These are phyloP conservation scores for Phalanger gymnotis DNA, from an alignment of 2,797 vertebrate species.

Conservation along the genomic window DNA sequence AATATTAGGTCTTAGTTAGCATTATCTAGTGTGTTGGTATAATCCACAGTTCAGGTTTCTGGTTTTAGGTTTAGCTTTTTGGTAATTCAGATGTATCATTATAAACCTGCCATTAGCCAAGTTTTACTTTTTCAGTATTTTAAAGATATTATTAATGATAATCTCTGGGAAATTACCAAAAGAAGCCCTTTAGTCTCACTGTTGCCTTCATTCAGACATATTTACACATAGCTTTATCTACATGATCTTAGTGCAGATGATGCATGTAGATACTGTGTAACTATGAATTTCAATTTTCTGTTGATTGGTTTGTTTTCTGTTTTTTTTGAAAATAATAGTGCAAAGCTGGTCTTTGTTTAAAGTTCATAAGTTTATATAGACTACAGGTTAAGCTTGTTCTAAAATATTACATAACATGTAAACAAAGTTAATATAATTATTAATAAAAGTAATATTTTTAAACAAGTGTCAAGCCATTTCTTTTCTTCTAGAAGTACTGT, in stretches of 20 bases:
- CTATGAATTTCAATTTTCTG: not conserved
- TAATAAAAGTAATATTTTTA: not conserved
- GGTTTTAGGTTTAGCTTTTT: too few relatives aligned
- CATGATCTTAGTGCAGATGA: not conserved
- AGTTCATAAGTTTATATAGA: not conserved
- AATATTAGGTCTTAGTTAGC: not conserved
- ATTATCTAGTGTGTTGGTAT: not conserved
- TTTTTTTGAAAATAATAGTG: not conserved
- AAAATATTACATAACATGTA: too few relatives aligned
- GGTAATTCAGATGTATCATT: not conserved
- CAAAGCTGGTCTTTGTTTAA: not conserved
- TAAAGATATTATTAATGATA: not conserved
- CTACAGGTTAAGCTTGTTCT: too few relatives aligned
- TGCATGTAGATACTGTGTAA: not conserved
- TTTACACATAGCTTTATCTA: not conserved
- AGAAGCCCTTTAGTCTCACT: not conserved
- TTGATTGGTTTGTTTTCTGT: not conserved
- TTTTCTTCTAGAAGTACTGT: not conserved
- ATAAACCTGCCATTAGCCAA: not conserved
- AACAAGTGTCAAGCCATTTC: not conserved
- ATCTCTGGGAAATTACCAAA: not conserved
- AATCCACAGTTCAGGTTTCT: not conserved
- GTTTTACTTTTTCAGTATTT: not conserved
- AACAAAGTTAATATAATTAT: not conserved
- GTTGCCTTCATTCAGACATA: not conserved